Evolutionary conservation across 2,797 vertebrate genomes (phyloP).

Genomic region (Xenopus petersii): DNA sequence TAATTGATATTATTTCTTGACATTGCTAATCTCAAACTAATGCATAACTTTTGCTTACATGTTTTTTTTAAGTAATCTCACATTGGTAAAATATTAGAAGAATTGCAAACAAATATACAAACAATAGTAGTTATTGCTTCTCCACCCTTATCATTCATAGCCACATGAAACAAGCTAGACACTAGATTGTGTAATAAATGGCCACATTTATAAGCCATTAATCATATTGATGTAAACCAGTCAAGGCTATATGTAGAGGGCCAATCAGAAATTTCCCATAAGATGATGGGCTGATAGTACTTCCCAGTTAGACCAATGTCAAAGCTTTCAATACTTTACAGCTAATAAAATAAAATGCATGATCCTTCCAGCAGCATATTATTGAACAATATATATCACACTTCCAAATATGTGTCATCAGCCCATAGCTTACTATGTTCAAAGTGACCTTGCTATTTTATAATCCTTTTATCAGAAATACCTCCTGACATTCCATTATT

Average conservation of each 20-base stretch:
- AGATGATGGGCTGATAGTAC: constrained; percentile 28
- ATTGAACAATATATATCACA: constrained; percentile 48
- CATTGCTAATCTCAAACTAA: no score
- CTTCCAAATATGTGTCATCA: constrained; percentile 47
- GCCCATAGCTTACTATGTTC: constrained; percentile 43
- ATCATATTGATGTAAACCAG: constrained; percentile 27
- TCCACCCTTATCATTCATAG: no score
- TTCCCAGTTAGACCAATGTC: constrained; percentile 44
- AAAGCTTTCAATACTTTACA: constrained; percentile 39
- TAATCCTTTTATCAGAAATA: constrained; percentile 50
- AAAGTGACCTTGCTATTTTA: constrained; percentile 47
- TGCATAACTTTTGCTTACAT: no score
- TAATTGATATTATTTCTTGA: no score
- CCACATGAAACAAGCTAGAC: background rate
- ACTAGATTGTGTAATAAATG: constrained; percentile 11
- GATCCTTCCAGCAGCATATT: constrained; percentile 43
- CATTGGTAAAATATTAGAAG: no score
- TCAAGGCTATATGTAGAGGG: constrained; percentile 28
- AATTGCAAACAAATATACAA: no score
- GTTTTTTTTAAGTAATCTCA: no score
- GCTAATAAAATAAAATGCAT: constrained; percentile 46
- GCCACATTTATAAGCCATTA: constrained; percentile 24
- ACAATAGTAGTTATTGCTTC: no score
- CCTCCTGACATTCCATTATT: constrained; percentile 48
- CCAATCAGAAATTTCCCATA: constrained; percentile 11